A percentile compares a stretch with the other conserved stretches of the same genome.
These are phyloP conservation scores for Epizoanthus rinbou DNA, from an alignment of 92 coral and sea anemone genomes.

Conservation along the genomic window DNA sequence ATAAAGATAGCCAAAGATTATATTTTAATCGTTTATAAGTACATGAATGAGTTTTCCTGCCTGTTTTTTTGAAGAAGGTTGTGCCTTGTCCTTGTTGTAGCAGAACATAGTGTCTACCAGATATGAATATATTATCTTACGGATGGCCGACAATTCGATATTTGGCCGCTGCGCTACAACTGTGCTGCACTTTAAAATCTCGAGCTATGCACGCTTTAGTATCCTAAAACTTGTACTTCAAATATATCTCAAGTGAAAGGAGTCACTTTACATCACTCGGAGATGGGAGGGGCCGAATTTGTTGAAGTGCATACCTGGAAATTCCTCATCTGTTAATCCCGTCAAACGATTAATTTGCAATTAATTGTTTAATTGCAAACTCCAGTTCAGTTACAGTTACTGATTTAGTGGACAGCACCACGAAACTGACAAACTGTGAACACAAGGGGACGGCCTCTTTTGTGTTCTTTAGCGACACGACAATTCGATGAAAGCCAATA, in stretches of 20 bases:
- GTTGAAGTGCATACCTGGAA: neutral
- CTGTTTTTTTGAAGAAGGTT: no score
- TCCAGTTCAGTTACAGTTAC: neutral
- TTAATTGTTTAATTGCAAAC: constrained; percentile 34
- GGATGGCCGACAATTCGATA: neutral
- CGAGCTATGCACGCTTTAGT: neutral
- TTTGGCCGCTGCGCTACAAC: neutral
- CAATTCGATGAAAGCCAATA: no score
- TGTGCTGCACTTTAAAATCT: neutral
- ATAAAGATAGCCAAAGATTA: no score
- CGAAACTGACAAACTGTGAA: neutral
- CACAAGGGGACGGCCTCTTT: neutral
- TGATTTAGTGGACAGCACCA: neutral
- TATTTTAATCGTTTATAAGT: no score
- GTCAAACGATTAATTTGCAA: constrained; percentile 40
- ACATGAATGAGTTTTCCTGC: no score
- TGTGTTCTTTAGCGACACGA: neutral
- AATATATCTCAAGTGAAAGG: neutral
- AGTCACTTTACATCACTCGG: neutral
- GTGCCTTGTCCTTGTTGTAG: no score
- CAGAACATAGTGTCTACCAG: no score
- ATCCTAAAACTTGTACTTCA: neutral
- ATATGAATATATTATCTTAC: no score
- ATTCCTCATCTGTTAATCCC: constrained; percentile 43
- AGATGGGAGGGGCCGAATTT: constrained; percentile 11